These are phyloP conservation scores for Hyles euphorbiae DNA, from an alignment of 1,140 invertebrate species.

Conservation along the genomic window DNA sequence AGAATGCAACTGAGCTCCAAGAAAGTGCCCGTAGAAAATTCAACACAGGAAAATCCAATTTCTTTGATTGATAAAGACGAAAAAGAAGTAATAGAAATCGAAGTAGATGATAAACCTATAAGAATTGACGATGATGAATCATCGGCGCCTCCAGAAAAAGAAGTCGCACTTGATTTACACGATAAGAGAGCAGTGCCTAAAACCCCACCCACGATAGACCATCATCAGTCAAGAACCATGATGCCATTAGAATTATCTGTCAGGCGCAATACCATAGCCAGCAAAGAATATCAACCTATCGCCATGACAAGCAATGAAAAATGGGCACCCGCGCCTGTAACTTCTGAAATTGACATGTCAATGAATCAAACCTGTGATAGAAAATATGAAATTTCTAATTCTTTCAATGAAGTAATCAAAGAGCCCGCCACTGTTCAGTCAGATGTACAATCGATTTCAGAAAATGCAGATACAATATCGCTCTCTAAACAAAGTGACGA, in stretches of 20 bases:
- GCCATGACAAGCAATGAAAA: slow-evolving; percentile 43
- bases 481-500: slow-evolving; percentile 66
- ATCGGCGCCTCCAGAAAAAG: not conserved
- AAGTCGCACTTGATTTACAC: slow-evolving; percentile 12
- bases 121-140: slow-evolving; percentile 2
- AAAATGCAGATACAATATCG: slow-evolving; percentile 55
- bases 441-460: slow-evolving; percentile 50
- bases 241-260: slow-evolving; percentile 12
- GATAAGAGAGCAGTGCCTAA: slow-evolving; percentile 3
- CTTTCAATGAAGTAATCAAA: slow-evolving; percentile 49
- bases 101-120: slow-evolving; percentile 8
- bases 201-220: not conserved
- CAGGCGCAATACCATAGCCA: slow-evolving; percentile 17
- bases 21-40: slow-evolving; percentile 46
- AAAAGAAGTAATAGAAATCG: slow-evolving; percentile 22
- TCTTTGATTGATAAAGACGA: slow-evolving; percentile 33
- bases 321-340: slow-evolving; percentile 29
- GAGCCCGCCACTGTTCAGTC: slow-evolving; percentile 43
- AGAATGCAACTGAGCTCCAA: slow-evolving; percentile 75
- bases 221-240: not conserved
- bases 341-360: not conserved
- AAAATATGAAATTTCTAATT: slow-evolving; percentile 39
- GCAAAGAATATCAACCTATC: slow-evolving; percentile 31
- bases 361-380: slow-evolving; percentile 29
- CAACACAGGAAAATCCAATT: slow-evolving; percentile 33